Evolutionary conservation across 2,797 vertebrate species (phyloP), one percentile per base, ranked within the genome.

Genomic region (Pogoniulus pusillus): DNA sequence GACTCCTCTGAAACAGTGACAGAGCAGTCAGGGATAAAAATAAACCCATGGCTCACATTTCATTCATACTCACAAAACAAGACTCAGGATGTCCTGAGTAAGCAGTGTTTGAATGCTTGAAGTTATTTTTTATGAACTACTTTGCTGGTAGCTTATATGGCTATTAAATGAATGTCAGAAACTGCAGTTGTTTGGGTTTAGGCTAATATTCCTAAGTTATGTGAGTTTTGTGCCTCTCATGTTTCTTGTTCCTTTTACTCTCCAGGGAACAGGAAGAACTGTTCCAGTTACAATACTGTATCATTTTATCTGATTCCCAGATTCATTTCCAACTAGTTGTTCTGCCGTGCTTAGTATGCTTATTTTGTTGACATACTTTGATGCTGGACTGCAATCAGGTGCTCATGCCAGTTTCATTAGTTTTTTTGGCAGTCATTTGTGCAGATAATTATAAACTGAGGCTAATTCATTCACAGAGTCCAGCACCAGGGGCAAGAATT

Each of bases 11-110:
- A 66, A 80, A 92, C 6, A 63, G 26, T 87, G 73, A 85, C 58
- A 41, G 74, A 82, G 63, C 39, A 85, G 12, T 34, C 51, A 82
- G 14, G 16, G 53, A 73, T 75, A 90, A 90, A 93, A 93, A 89
- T 81, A 93, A 83, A 81, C 45, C 0, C 0, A 9, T 57, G n/a
- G 35, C 58, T 87, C 76, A 81, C 9, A 14, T 66, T 70, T 81
- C 63, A 87, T 70, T 82, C 78, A 64, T 18, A 15, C 16, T 64
- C 72, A 69, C 32, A 91, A 39, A 57, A 49, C 6, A 82, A 92
- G 20, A 69, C 54, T 78, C 43, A 49, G 51, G 34, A 43, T 66
- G 49, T 66, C 69, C 47, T 80, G 85, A 77, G n/a, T 59, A 88
- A 91, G 69, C 30, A 82, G 47, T 22, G 7, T 55, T 75, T 75